phyloP scores from a whole-genome alignment of 2,113 vertebrate genomes.

The Sphaerodactylus townsendi region DNA sequence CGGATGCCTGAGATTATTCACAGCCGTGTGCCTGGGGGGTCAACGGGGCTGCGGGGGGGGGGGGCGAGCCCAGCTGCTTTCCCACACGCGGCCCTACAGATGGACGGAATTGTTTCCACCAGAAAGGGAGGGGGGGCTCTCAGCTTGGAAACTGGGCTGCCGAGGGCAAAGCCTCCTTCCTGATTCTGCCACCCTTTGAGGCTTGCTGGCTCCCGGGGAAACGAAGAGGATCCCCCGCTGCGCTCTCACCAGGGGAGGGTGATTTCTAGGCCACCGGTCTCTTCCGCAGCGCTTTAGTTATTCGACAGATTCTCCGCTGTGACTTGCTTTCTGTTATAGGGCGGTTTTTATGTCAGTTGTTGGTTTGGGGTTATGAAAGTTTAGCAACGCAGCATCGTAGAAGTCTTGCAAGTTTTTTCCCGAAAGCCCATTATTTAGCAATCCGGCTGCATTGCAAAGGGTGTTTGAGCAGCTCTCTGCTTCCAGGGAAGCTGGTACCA shows the following conservation, averaged over 20 bases:
- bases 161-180: neutral
- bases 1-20: conserved; percentile 29
- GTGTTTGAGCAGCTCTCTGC: neutral
- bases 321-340: too few species aligned
- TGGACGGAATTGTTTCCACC: neutral
- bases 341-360: too few species aligned
- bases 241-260: too few species aligned
- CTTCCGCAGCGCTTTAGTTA: too few species aligned
- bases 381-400: too few species aligned
- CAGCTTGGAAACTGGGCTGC: neutral
- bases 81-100: conserved; percentile 2
- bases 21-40: conserved; percentile 35
- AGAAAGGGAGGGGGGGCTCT: neutral
- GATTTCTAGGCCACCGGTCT: too few species aligned
- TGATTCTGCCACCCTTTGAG: neutral
- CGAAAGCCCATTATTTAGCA: neutral
- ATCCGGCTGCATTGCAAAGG: neutral
- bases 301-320: too few species aligned
- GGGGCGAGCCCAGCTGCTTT: conserved; percentile 2
- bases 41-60: conserved; percentile 26
- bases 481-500: neutral
- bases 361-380: too few species aligned
- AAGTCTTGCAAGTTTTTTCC: too few species aligned
- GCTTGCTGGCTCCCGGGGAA: fast-evolving
- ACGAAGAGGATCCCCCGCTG: too few species aligned